These are phyloP conservation scores for Eriocheir sinensis DNA, from an alignment of 1,140 invertebrate genomes.

Conservation along the genomic window DNA sequence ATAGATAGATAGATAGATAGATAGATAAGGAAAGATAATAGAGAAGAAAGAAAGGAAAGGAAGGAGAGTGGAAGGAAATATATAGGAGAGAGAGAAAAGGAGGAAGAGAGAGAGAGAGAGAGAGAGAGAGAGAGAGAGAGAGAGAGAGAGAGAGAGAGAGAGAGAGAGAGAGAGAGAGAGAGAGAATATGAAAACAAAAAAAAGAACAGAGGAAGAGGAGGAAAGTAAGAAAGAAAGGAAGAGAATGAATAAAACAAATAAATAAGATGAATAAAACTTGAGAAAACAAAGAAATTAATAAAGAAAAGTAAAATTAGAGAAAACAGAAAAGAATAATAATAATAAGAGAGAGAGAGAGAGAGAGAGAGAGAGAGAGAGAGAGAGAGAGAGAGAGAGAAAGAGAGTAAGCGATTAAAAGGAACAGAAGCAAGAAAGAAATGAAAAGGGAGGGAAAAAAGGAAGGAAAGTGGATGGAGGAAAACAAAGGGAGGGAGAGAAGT, in stretches of 20 bases:
- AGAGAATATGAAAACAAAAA: neutral
- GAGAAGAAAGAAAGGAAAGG: neutral
- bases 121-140: neutral
- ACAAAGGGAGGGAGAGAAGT: too few relatives aligned
- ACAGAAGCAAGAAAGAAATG: neutral
- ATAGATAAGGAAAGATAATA: slow-evolving; percentile 23
- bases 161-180: neutral
- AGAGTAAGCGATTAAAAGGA: neutral
- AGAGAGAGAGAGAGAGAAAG: too few relatives aligned
- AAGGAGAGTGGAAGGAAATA: neutral
- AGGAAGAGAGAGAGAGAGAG: neutral
- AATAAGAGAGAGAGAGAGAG: neutral
- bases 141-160: slow-evolving; percentile 29
- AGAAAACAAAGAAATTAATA: neutral
- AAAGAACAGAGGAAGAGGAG: neutral
- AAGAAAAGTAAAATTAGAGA: neutral
- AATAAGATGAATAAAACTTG: neutral
- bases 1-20: slow-evolving; percentile 48
- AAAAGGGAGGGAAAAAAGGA: too few relatives aligned
- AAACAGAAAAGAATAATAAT: too few relatives aligned
- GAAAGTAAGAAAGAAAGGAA: neutral
- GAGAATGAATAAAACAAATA: neutral
- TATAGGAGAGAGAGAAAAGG: neutral
- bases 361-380: neutral
- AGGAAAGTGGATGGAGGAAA: too few relatives aligned